Base-by-base conservation (phyloP, 2,113 vertebrate genomes). In the Chaetorhynchus papuensis region DNA sequence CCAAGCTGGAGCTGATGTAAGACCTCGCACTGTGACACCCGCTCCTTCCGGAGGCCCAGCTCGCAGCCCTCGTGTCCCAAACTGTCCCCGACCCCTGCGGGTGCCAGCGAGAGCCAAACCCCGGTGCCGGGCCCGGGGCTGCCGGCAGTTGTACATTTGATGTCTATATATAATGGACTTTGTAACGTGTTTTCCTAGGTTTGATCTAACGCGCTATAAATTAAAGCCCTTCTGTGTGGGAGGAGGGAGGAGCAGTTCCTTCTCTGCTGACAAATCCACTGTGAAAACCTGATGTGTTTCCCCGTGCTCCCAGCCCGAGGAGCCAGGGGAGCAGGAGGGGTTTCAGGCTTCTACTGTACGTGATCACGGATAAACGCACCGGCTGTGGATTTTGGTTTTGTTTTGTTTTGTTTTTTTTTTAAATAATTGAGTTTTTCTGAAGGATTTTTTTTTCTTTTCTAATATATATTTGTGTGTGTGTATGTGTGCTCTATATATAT, bases 81-180 rank as follows among this genome's bases (percentile, higher is more conserved):
- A 70, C 31, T 45, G 90, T 84, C 90, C 83, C 76, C 10, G 33
- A 15, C 15, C 52, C 81, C 84, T 31, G 66, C 9, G 54, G 83
- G 52, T 57, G 77, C 59, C 89, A 94, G 56, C 39, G 3, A 13
- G 64, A 84, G 47, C 63, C 39, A 1, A 50, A 66, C 68, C 88
- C 81, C 72, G 10, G 60, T 1, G 80, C 6, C 80, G 33, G 7
- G 33, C 90, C 31, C 2, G 14, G 64, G 71, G 87, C 88, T 88
- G 90, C 72, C 1, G 3, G 8, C 77, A 22, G 31, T 86, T 97
- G 97, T 97, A 97, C 88, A 96, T 97, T 97, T 96, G 41, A 59
- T 92, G 69, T 97, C 95, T 96, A 93, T 97, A 96, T 92, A 93
- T 90, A 76, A 93, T 90, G 95, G 90, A 97, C 95, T 95, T 89